Conservation (phyloP, 2,797 vertebrate genomes). For the Linurgus olivaceus region DNA sequence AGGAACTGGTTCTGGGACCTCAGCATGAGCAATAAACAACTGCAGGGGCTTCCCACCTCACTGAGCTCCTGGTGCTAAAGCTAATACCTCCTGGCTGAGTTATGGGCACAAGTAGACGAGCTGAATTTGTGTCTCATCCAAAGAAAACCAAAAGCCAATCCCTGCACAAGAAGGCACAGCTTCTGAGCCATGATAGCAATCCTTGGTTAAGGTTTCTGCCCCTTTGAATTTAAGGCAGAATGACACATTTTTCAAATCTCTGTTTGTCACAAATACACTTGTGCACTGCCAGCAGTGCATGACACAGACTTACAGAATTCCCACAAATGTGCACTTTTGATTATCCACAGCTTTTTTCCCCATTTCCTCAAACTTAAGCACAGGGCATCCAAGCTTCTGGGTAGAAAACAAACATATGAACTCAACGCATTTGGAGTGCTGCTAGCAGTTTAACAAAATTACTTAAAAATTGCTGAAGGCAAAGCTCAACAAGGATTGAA, state of each 20-base stretch:
- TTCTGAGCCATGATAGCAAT: background rate
- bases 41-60: background rate
- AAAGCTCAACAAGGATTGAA: background rate
- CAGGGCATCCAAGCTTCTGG: background rate
- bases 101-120: background rate
- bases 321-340: background rate
- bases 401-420: background rate
- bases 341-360: background rate
- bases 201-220: background rate
- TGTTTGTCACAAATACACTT: background rate
- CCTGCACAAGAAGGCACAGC: background rate
- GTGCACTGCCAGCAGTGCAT: background rate
- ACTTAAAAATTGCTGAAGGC: too few relatives aligned
- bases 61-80: background rate
- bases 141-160: background rate
- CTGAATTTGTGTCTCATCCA: background rate
- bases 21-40: background rate
- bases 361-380: background rate
- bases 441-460: background rate
- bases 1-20: background rate
- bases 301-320: background rate
- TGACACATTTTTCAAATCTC: background rate
- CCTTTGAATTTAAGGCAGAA: background rate
- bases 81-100: background rate
- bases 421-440: background rate